Evolutionary conservation across 1,140 invertebrate genomes (phyloP), one percentile per base, ranked within the genome.

Genomic region (Aphis craccivora): DNA sequence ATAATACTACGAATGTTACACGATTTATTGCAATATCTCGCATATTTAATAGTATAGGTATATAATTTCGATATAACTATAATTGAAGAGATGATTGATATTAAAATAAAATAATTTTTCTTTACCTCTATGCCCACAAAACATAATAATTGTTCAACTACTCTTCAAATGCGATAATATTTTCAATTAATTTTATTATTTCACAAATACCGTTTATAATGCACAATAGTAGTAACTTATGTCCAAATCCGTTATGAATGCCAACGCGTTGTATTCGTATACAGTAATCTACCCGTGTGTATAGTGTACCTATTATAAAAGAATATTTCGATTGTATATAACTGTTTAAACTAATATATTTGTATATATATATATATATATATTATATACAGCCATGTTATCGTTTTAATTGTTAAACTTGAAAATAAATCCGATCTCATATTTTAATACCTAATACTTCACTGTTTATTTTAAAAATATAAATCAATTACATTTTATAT

Each of bases 401-500:
- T 86, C 43, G 86, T 88, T 8, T 88, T 35, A 35, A 88, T 35
- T 76, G 35, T 88, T 88, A 48, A n/a, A 18, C 35, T 40, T 53
- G 8, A 84, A 83, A 86, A 93, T 30, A 51, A 87, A 88, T 93
- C 53, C 25, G 40, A 48, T 53, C 51, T n/a, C 18, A 55, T 43
- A n/a, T 87, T 55, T 87, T 87, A 87, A 43, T 60, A 93, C 45
- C 88, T 67, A 84, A 43, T 60, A 93, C 35, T 48, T 93, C 53
- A 88, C 37, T 88, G 84, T 43, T 48, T 60, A 53, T 55, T 86
- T 93, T 84, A n/a, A 37, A 43, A 55, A 86, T 45, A 18, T 25
- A 67, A 60, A 48, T 20, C 18, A 45, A 87, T 87, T 87, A n/a
- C n/a, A 87, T 51, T 48, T n/a, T 76, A 76, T n/a, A 76, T 76